A percentile compares a stretch with the other conserved stretches of the same genome.
phyloP scores from a whole-genome alignment of 2,113 vertebrate genomes.

The Neolamprologus tretocephalus region DNA sequence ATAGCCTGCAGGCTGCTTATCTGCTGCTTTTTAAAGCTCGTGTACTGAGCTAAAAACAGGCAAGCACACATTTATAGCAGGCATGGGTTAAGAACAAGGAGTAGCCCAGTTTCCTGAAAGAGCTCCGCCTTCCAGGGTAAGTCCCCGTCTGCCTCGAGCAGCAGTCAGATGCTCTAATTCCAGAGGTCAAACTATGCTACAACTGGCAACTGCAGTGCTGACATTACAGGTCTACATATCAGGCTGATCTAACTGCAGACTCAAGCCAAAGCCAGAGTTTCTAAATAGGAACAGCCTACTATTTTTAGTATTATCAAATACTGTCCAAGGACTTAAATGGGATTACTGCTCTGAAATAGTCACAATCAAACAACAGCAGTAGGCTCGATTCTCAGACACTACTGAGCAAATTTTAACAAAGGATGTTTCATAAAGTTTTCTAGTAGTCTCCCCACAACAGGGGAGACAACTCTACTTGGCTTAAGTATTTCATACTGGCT shows the following conservation, averaged over 20 bases:
- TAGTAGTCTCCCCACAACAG: neutral
- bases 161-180: neutral
- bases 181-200: neutral
- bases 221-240: neutral
- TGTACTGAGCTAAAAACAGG: conserved; percentile 43
- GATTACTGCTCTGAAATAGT: neutral
- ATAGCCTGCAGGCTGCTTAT: conserved; percentile 16
- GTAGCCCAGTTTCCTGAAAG: conserved; percentile 34
- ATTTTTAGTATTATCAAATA: neutral
- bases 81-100: conserved; percentile 25
- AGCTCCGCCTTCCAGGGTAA: conserved; percentile 16
- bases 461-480: neutral
- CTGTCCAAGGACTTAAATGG: neutral
- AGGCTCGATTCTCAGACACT: neutral
- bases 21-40: neutral
- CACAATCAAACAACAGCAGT: neutral
- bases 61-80: conserved; percentile 24
- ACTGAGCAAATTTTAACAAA: neutral
- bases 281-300: neutral
- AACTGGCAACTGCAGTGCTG: neutral
- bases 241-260: neutral
- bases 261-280: neutral
- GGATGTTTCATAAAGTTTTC: neutral
- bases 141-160: conserved; percentile 27
- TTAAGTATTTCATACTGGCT: neutral